Evolutionary conservation across 2,888 invertebrate genomes (phyloP), one percentile per base, ranked within the genome.

Genomic region (Oscheius myriophilus): DNA sequence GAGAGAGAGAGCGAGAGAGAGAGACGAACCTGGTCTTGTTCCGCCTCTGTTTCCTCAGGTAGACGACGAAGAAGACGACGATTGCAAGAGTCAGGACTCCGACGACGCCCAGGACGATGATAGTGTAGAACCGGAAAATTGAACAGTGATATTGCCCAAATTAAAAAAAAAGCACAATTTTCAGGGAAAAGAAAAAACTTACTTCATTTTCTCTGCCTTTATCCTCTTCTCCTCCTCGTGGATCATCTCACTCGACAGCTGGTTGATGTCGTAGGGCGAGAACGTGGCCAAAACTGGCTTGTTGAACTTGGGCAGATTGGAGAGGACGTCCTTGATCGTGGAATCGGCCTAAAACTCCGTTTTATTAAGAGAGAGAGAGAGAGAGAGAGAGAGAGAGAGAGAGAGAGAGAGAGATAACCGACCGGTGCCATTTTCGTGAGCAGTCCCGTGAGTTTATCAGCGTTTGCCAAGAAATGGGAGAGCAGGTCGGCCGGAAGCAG

Each of bases 41-140:
- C 21, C 51, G 54, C 14, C 72, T 62, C 21, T 78, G 73, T 25
- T 70, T 72, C 59, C 69, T 75, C 0, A 71, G 70, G 63, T 80
- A 79, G 55, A 70, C 89, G 95, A 96, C 81, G 52, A 85, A 81
- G 54, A 79, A 70, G 41, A 69, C 75, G 39, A 85, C 55, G 16
- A 84, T 75, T 23, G 76, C 71, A 23, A 84, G 61, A 9, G 84
- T 80, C 16, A 83, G 45, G 1, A 73, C 77, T 0, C 75, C 81
- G 12, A 84, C 78, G 14, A 74, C 67, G 0, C 78, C 83, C 21
- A 85, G 64, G 9, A 80, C 79, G 23, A 84, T 75, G 33, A 80
- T 81, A 9, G 83, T 79, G 71, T 75, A 79, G 51, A 81, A 59
- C 26, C 78, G 68, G 55, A 45, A 68, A 52, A 14, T n/a, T 4